Percentiles rank a stretch among this genome's conserved stretches.
Conservation (phyloP, 2,797 vertebrate genomes). For the Microctenopoma steveboyesi region DNA sequence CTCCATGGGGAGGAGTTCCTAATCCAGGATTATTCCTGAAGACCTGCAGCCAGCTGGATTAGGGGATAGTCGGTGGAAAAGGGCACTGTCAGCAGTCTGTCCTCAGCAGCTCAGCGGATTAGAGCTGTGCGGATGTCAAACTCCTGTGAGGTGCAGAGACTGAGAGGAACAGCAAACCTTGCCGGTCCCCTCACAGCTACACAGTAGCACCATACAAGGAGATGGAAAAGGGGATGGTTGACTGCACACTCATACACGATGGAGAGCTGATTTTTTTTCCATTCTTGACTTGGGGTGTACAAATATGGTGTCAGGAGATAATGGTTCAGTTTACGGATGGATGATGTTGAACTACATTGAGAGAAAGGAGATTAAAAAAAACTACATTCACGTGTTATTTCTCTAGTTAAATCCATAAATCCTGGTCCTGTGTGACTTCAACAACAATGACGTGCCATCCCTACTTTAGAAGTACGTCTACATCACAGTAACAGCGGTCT, state of each 20-base stretch:
- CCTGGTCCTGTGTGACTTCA: background rate
- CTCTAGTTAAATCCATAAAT: background rate
- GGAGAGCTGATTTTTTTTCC: constrained; percentile 64
- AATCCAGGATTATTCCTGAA: constrained; percentile 82
- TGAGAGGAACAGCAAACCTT: constrained; percentile 39
- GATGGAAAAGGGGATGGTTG: constrained; percentile 66
- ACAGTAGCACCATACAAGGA: constrained; percentile 77
- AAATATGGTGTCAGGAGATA: constrained; percentile 57
- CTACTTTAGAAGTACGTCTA: constrained; percentile 53
- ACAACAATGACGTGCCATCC: constrained; percentile 49
- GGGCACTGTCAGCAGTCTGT: constrained; percentile 78
- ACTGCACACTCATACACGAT: constrained; percentile 49
- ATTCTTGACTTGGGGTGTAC: constrained; percentile 49
- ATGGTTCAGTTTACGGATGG: constrained; percentile 32
- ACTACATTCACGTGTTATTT: background rate
- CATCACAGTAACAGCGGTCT: constrained; percentile 21
- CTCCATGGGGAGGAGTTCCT: constrained; percentile 72
- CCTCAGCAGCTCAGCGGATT: constrained; percentile 78
- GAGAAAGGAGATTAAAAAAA: constrained; percentile 23
- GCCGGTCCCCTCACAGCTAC: constrained; percentile 55
- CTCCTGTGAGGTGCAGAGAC: constrained; percentile 62
- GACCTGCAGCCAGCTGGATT: constrained; percentile 78
- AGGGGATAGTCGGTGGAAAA: constrained; percentile 73
- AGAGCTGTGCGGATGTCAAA: constrained; percentile 50
- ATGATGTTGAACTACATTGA: constrained; percentile 23